Percentiles rank a stretch among this genome's conserved stretches.
These are phyloP conservation scores for Hermaeophaga mercurialis DNA, from an alignment of 2,888 invertebrate species.

Conservation along the genomic window DNA sequence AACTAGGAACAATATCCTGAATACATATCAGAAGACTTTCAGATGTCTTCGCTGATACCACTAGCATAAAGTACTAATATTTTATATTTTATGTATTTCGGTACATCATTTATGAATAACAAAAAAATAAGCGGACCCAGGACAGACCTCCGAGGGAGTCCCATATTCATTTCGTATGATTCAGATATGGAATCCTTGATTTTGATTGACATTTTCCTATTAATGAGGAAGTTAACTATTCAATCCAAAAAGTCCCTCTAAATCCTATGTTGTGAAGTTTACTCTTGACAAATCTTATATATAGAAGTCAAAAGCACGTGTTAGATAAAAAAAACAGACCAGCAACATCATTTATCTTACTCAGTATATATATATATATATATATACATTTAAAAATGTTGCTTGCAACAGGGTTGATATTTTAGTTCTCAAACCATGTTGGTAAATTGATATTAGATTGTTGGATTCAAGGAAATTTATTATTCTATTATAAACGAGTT, in stretches of 20 bases:
- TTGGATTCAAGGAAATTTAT: not conserved
- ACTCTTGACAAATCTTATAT: no score
- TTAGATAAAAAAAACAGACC: conserved; percentile 3
- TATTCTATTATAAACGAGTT: conserved; percentile 3
- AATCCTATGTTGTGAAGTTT: no score
- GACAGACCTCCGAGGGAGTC: not conserved
- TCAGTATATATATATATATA: not conserved
- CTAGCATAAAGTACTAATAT: not conserved
- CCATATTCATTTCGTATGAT: conserved; percentile 2
- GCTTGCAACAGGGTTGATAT: conserved; percentile 2
- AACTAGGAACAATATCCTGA: not conserved
- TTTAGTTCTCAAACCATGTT: conserved; percentile 4
- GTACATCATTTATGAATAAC: conserved; percentile 21
- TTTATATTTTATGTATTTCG: not conserved
- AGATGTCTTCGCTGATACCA: not conserved
- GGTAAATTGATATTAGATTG: not conserved
- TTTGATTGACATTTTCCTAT: not conserved
- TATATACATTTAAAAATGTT: conserved; percentile 4
- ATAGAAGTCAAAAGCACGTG: no score
- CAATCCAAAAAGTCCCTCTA: not conserved
- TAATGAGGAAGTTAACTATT: not conserved
- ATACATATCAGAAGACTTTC: not conserved
- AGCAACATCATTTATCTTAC: conserved; percentile 10
- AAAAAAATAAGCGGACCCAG: not conserved
- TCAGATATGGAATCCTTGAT: not conserved